A percentile compares a stretch with the other conserved stretches of the same genome.
These are phyloP conservation scores for Pipa parva DNA, from an alignment of 2,113 vertebrate species.

Conservation along the genomic window DNA sequence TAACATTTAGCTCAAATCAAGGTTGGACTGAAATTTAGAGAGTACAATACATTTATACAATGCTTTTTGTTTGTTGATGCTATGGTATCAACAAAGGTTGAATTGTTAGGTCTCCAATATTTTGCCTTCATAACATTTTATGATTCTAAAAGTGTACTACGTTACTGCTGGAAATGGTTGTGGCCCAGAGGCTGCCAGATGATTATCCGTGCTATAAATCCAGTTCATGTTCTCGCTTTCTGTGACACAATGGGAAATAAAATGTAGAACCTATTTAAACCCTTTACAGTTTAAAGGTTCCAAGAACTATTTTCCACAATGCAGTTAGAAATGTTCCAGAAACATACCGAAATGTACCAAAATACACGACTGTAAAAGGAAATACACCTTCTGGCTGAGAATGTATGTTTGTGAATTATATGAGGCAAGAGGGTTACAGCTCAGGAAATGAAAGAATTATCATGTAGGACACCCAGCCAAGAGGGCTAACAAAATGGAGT, in stretches of 20 bases:
- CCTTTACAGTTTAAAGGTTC: constrained; percentile 1
- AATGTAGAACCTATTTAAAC: constrained; percentile 4
- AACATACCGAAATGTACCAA: constrained; percentile 1
- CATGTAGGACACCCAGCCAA: not conserved
- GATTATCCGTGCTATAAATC: not conserved
- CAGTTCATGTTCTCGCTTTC: not conserved
- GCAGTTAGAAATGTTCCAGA: not conserved
- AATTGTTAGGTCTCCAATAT: too few relatives aligned
- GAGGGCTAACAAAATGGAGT: not conserved
- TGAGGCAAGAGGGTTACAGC: not conserved
- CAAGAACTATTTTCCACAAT: constrained; percentile 2
- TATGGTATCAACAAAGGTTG: too few relatives aligned
- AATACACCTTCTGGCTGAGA: constrained; percentile 7
- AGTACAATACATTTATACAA: too few relatives aligned
- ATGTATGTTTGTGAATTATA: not conserved
- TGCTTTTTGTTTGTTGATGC: too few relatives aligned
- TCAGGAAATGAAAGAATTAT: not conserved
- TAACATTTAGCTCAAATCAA: too few relatives aligned
- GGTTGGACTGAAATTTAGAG: too few relatives aligned
- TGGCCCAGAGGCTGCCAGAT: not conserved
- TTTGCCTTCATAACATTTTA: constrained; percentile 7
- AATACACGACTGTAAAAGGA: constrained; percentile 15
- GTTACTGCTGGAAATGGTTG: not conserved
- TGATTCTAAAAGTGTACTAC: not conserved
- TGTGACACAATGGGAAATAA: constrained; percentile 15